These are phyloP conservation scores for Lochmaea crataegi DNA, from an alignment of 2,888 invertebrate genomes.

Conservation along the genomic window DNA sequence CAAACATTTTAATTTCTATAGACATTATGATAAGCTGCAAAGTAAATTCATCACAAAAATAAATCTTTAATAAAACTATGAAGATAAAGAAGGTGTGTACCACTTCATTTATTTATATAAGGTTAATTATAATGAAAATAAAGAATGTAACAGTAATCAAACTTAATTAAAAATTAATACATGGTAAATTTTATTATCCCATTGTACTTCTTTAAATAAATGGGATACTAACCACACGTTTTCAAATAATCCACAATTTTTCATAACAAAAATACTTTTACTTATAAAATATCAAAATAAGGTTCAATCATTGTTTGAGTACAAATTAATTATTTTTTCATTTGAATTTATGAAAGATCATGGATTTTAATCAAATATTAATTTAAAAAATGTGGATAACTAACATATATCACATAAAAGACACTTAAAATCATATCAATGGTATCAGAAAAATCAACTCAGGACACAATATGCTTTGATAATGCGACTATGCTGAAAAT, in stretches of 20 bases:
- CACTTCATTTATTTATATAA: neutral
- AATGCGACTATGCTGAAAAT: slow-evolving; percentile 21
- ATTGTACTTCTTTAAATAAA: neutral
- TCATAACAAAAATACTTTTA: neutral
- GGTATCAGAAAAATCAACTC: slow-evolving; percentile 20
- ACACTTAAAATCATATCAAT: slow-evolving; percentile 35
- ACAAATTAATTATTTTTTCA: neutral
- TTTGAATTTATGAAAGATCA: neutral
- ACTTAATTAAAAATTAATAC: neutral
- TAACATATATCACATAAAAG: slow-evolving; percentile 44
- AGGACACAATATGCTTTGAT: neutral
- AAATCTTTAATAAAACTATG: neutral
- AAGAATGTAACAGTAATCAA: neutral
- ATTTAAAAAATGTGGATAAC: slow-evolving; percentile 11
- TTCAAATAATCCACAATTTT: neutral
- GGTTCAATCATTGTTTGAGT: neutral
- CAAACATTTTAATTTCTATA: too few relatives aligned
- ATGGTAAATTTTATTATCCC: neutral
- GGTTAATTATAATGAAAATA: neutral
- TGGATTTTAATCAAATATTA: neutral
- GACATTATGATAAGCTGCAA: neutral
- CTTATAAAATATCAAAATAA: neutral
- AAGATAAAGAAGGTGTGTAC: neutral
- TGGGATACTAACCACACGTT: neutral
- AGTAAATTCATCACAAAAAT: neutral